Base-by-base conservation (phyloP, 1,140 invertebrate genomes). In the Coenobita brevimanus region DNA sequence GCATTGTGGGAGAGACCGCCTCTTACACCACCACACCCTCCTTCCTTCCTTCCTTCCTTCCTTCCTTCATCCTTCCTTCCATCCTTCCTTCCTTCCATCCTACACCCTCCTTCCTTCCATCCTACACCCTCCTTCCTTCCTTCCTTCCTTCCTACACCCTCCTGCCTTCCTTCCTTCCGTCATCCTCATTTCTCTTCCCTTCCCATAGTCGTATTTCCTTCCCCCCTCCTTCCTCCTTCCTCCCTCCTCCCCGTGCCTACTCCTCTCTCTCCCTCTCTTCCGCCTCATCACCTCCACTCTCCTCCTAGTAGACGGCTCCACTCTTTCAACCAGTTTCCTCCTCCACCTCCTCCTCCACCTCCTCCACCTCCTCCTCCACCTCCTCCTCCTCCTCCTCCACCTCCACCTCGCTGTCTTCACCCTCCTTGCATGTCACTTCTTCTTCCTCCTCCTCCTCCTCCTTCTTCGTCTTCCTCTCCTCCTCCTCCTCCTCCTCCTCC, bases 211-310 rank as follows among this genome's bases (percentile, higher is more conserved):
- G 17, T 36, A 2, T 73, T 36, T 38, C 13, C 3, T 30, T 73
- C 30, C 3, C 17, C 36, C 17, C 36, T 4, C 36, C 15, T 73
- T n/a, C n/a, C 64, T 67, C 64, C n/a, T n/a, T 67, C 64, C n/a
- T n/a, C n/a, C 64, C n/a, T n/a, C n/a, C 64, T 67, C n/a, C n/a
- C 64, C n/a, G 6, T 67, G 6, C n/a, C 64, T 67, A 6, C n/a
- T n/a, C n/a, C 64, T 67, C 64, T 67, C 64, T 67, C 64, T 67
- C 69, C 38, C 69, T 73, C 69, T 73, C 69, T 73, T 33, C 38
- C 69, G 27, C 69, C 38, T 33, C 38, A 24, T 73, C 69, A 33
- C 69, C 38, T 33, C 38, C 69, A 33, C 69, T 73, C 27, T 73
- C 24, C 38, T 10, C 36, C 13, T 67, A 10, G 27, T n/a, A 15